phyloP scores from a whole-genome alignment of 2,797 vertebrate genomes.

The Siniperca obscura region DNA sequence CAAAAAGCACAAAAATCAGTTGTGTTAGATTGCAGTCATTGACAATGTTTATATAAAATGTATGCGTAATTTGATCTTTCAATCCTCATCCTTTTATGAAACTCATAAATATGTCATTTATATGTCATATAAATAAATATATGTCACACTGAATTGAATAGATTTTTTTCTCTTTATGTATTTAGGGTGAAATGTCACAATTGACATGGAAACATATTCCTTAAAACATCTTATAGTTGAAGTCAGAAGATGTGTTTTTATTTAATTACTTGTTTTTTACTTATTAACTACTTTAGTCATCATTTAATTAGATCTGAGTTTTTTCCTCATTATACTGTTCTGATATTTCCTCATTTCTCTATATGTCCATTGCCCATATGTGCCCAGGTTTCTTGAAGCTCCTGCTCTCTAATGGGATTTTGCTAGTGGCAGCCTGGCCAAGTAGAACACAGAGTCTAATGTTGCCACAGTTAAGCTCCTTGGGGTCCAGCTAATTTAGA shows the following conservation, averaged over 20 bases:
- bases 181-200: not conserved
- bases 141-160: not conserved
- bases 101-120: not conserved
- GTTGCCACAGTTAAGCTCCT: slow-evolving; percentile 77
- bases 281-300: not conserved
- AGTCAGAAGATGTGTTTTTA: not conserved
- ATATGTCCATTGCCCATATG: not conserved
- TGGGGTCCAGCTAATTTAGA: slow-evolving; percentile 78
- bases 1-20: not conserved
- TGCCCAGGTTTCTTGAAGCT: not conserved
- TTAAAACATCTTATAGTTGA: too few species aligned
- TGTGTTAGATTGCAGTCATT: not conserved
- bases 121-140: too few species aligned
- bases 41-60: not conserved
- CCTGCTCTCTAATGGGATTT: slow-evolving; percentile 81
- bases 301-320: not conserved
- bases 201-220: too few species aligned
- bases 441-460: slow-evolving; percentile 68
- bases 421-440: slow-evolving; percentile 58
- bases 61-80: not conserved
- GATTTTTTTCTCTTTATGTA: not conserved
- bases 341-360: not conserved
- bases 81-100: slow-evolving; percentile 3
- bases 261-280: not conserved
- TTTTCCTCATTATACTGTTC: not conserved